Percentiles rank a stretch among this genome's conserved stretches.
phyloP scores from a whole-genome alignment of 53 echinoderm and acorn worm species.

The Glandiceps talaboti region DNA sequence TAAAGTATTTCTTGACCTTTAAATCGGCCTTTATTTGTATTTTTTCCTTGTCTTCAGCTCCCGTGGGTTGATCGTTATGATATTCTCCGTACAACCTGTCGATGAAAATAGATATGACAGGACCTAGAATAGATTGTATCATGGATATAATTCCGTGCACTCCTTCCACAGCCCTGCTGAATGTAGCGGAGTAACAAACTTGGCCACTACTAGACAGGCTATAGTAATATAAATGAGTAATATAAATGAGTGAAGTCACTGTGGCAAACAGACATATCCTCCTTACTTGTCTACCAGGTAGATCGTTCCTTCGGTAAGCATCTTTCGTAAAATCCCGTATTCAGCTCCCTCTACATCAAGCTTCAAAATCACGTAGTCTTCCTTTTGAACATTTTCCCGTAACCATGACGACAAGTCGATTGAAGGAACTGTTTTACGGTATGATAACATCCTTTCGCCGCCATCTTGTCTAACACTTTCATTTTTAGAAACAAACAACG shows the following conservation, averaged over 20 bases:
- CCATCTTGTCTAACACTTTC: slow-evolving; percentile 18
- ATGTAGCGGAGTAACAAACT: too few relatives aligned
- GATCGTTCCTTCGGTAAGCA: slow-evolving; percentile 39
- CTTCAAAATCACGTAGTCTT: slow-evolving; percentile 45
- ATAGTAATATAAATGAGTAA: too few relatives aligned
- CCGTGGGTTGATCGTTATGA: slow-evolving; percentile 28
- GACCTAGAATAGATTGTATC: too few relatives aligned
- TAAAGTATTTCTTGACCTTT: slow-evolving; percentile 8
- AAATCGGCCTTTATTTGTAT: slow-evolving; percentile 15
- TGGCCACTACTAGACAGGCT: too few relatives aligned
- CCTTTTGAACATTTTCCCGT: slow-evolving; percentile 8
- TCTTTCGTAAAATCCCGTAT: slow-evolving; percentile 35
- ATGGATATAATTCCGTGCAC: too few relatives aligned
- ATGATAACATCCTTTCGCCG: slow-evolving; percentile 28
- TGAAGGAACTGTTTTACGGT: slow-evolving; percentile 19
- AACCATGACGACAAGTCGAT: slow-evolving; percentile 45
- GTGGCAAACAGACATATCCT: neutral
- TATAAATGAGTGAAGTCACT: neutral
- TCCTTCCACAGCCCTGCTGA: too few relatives aligned
- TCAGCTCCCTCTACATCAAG: slow-evolving; percentile 55
- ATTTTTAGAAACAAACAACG: slow-evolving; percentile 25
- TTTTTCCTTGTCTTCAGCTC: slow-evolving; percentile 16
- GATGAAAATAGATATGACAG: too few relatives aligned
- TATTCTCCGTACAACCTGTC: slow-evolving; percentile 38
- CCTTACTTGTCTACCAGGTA: slow-evolving; percentile 48